Conservation (phyloP, 2,113 vertebrate species). For the Hiodon alosoides region DNA sequence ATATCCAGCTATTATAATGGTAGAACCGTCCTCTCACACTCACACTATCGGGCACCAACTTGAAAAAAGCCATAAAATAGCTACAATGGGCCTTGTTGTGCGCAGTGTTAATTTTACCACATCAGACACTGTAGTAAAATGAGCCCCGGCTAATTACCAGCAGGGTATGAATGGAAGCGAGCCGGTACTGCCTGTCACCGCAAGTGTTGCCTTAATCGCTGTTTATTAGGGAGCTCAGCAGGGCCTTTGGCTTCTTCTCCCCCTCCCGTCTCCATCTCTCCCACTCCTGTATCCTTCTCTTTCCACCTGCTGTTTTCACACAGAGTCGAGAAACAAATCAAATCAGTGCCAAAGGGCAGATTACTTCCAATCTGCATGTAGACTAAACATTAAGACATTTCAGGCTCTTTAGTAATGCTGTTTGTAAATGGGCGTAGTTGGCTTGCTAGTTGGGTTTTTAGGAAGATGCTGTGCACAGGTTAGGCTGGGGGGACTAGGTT, state of each 20-base stretch:
- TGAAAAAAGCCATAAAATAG: no score
- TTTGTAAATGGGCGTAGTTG: background rate
- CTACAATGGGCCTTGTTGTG: conserved; percentile 46
- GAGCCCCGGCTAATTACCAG: conserved; percentile 56
- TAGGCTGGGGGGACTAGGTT: background rate
- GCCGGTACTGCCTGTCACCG: conserved; percentile 36
- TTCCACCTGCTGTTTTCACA: conserved; percentile 31
- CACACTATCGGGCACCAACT: no score
- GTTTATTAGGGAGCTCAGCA: conserved; percentile 52
- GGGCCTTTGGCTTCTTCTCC: conserved; percentile 43
- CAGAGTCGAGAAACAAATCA: conserved; percentile 18
- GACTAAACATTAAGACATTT: conserved; percentile 13
- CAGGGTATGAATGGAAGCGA: conserved; percentile 54
- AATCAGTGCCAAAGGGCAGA: conserved; percentile 42
- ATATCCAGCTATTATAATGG: no score
- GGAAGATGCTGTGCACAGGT: background rate
- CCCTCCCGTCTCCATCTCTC: background rate
- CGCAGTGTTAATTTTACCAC: conserved; percentile 66
- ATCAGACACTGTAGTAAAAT: conserved; percentile 54
- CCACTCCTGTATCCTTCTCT: background rate
- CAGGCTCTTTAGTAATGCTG: background rate
- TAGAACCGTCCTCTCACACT: no score
- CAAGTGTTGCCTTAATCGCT: conserved; percentile 58
- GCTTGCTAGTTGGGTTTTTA: background rate
- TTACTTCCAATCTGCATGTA: background rate